These are phyloP conservation scores for Spicauda simplicius DNA, from an alignment of 2,888 invertebrate genomes.

Conservation along the genomic window DNA sequence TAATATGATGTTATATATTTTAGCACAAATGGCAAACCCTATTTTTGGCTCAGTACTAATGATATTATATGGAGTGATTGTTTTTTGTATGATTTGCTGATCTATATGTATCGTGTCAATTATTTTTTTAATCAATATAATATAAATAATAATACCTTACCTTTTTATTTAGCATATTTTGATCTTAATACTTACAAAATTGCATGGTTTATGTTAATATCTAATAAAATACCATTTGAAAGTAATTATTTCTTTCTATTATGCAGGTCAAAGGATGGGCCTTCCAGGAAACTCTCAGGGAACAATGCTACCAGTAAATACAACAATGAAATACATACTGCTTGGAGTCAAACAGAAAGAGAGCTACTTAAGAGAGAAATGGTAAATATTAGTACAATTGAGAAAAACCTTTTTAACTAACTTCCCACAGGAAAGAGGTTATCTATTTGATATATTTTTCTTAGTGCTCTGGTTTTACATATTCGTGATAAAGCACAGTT, in stretches of 20 bases:
- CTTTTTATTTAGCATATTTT: too few relatives aligned
- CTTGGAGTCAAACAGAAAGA: conserved; percentile 80
- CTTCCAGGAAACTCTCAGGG: conserved; percentile 62
- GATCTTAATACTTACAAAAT: background rate
- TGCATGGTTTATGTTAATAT: too few relatives aligned
- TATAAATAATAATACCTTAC: too few relatives aligned
- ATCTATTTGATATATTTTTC: too few relatives aligned
- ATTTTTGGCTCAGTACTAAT: background rate
- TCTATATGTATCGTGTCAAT: too few relatives aligned
- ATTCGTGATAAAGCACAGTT: too few relatives aligned
- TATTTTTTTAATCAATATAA: too few relatives aligned
- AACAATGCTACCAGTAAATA: conserved; percentile 53
- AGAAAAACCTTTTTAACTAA: background rate
- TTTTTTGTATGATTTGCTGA: too few relatives aligned
- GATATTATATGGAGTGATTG: background rate
- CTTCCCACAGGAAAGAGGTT: too few relatives aligned
- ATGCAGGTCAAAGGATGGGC: conserved; percentile 58
- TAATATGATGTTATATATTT: background rate
- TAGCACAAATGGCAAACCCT: too few relatives aligned
- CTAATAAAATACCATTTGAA: background rate
- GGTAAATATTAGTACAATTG: conserved; percentile 58
- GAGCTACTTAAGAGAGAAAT: conserved; percentile 83
- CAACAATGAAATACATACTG: conserved; percentile 50
- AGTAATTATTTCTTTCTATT: background rate
- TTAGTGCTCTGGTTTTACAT: too few relatives aligned